phyloP scores from a whole-genome alignment of 2,888 invertebrate species.

The Machimus atricapillus region DNA sequence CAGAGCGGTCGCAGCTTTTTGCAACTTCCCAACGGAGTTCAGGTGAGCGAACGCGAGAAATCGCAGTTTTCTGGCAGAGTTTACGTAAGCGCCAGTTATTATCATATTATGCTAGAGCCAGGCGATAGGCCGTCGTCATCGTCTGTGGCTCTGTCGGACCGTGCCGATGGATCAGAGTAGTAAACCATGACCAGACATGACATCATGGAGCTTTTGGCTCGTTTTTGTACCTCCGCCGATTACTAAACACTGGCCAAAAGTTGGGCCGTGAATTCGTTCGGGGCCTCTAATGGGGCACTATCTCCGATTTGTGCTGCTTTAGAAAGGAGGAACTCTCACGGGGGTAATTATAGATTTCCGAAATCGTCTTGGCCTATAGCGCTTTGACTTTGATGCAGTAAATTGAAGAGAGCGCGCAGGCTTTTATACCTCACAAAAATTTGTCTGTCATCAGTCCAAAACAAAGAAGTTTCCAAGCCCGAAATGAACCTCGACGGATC shows the following conservation, averaged over 20 bases:
- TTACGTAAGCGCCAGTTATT: neutral
- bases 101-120: neutral
- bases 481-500: constrained; percentile 42
- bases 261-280: neutral
- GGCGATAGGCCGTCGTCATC: neutral
- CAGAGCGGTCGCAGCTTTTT: neutral
- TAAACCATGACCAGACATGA: constrained; percentile 9
- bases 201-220: neutral
- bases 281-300: neutral
- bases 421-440: neutral
- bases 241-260: neutral
- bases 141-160: neutral
- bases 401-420: neutral
- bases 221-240: neutral
- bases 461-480: neutral
- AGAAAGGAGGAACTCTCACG: neutral
- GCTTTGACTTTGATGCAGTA: neutral
- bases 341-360: neutral
- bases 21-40: neutral
- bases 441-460: neutral
- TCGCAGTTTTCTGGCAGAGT: neutral
- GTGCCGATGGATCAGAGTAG: neutral
- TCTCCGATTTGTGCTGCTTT: neutral
- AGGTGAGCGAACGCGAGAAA: neutral
- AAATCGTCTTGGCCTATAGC: neutral